A percentile compares a stretch with the other conserved stretches of the same genome.
phyloP scores from a whole-genome alignment of 1,140 invertebrate genomes.

The Notospermus geniculatus region DNA sequence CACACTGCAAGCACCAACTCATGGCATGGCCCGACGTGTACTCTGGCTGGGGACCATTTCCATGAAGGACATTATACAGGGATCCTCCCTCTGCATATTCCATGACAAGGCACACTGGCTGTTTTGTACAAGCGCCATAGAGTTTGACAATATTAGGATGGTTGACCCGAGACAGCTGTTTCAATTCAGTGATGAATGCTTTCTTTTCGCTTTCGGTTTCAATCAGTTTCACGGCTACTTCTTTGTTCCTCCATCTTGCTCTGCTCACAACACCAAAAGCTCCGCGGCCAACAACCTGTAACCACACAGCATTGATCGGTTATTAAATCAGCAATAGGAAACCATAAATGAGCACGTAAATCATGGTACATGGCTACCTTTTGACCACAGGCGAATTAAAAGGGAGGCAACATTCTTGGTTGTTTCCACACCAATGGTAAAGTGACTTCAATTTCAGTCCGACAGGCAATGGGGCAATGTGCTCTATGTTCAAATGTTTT shows the following conservation, averaged over 20 bases:
- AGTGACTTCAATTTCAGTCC: too few relatives aligned
- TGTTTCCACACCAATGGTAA: too few relatives aligned
- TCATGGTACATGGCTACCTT: too few relatives aligned
- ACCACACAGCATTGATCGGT: slow-evolving; percentile 11
- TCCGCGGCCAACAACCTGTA: slow-evolving; percentile 78
- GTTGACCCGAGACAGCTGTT: slow-evolving; percentile 82
- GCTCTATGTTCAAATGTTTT: too few relatives aligned
- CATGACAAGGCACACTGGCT: slow-evolving; percentile 83
- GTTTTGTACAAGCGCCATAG: slow-evolving; percentile 77
- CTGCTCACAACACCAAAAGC: slow-evolving; percentile 88
- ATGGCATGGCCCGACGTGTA: slow-evolving; percentile 91
- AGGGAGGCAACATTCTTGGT: too few relatives aligned
- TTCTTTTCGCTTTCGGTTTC: slow-evolving; percentile 79
- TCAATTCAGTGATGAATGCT: slow-evolving; percentile 53
- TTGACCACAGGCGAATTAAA: too few relatives aligned
- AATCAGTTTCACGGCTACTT: slow-evolving; percentile 91
- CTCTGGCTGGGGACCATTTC: slow-evolving; percentile 67
- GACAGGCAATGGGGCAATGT: too few relatives aligned
- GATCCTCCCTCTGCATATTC: slow-evolving; percentile 97
- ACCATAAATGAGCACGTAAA: slow-evolving; percentile 8
- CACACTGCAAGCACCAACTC: slow-evolving; percentile 92
- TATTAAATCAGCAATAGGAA: too few relatives aligned
- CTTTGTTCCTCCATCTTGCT: slow-evolving; percentile 78
- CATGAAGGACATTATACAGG: slow-evolving; percentile 90
- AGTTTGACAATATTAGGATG: slow-evolving; percentile 93